A percentile compares a stretch with the other conserved stretches of the same genome.
Evolutionary conservation across 2,113 vertebrate species (phyloP).

Genomic region (Ramphastos sulfuratus): DNA sequence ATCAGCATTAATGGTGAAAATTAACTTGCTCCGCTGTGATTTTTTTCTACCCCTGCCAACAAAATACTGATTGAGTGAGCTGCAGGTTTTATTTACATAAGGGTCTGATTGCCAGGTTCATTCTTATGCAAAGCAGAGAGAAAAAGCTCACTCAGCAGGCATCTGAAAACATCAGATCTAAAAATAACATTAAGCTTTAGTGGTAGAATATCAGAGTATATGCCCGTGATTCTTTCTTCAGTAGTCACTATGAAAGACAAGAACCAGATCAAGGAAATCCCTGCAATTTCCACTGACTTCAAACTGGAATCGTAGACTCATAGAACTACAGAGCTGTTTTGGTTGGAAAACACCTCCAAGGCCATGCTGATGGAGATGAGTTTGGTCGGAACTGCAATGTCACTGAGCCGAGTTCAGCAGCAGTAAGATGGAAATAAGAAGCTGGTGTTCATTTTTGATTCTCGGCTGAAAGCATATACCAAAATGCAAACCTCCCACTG

Average conservation of each 20-base stretch:
- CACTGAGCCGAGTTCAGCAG: background rate
- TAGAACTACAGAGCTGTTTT: too few relatives aligned
- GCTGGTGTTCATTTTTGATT: background rate
- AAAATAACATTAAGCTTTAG: background rate
- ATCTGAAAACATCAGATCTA: conserved; percentile 14
- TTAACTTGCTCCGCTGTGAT: background rate
- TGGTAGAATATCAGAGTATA: background rate
- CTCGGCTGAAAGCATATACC: background rate
- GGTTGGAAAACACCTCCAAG: too few relatives aligned
- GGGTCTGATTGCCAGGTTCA: conserved; percentile 56
- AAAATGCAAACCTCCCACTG: background rate
- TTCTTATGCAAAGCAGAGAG: conserved; percentile 37
- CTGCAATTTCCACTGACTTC: background rate
- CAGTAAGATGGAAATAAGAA: background rate
- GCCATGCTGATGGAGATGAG: background rate
- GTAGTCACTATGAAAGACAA: background rate
- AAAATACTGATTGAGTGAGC: conserved; percentile 36
- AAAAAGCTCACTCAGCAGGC: conserved; percentile 31
- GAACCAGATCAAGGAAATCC: background rate
- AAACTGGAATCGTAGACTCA: background rate
- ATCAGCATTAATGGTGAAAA: conserved; percentile 17
- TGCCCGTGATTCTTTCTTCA: background rate
- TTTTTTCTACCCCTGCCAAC: background rate
- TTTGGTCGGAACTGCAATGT: background rate
- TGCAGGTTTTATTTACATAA: conserved; percentile 49